Percentiles rank a stretch among this genome's conserved stretches.
These are phyloP conservation scores for Atherix ibis DNA, from an alignment of 2,888 invertebrate species.

Conservation along the genomic window DNA sequence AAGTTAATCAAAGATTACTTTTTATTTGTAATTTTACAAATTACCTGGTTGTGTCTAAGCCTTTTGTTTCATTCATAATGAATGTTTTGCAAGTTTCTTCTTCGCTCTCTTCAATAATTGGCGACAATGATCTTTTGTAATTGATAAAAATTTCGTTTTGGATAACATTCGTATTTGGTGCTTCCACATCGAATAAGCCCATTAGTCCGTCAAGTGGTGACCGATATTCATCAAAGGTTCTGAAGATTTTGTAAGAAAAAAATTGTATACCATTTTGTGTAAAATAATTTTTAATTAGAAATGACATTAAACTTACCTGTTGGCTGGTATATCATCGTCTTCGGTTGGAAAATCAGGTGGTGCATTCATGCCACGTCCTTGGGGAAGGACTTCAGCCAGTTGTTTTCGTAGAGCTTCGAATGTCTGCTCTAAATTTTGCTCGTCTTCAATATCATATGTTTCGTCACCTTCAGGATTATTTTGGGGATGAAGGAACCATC, in stretches of 20 bases:
- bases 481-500: slow-evolving; percentile 15
- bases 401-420: slow-evolving; percentile 15
- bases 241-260: no score
- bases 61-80: slow-evolving; percentile 15
- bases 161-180: slow-evolving; percentile 6
- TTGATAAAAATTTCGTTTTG: slow-evolving; percentile 15
- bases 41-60: slow-evolving; percentile 16
- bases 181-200: slow-evolving; percentile 9
- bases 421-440: slow-evolving; percentile 12
- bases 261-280: not conserved
- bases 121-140: slow-evolving; percentile 16
- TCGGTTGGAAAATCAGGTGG: slow-evolving; percentile 14
- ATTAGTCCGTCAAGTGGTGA: slow-evolving; percentile 11
- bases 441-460: slow-evolving; percentile 12
- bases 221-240: slow-evolving; percentile 13
- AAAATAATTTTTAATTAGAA: not conserved
- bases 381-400: slow-evolving; percentile 14
- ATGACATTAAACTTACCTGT: slow-evolving; percentile 6
- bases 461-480: slow-evolving; percentile 6
- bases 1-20: not conserved
- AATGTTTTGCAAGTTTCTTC: slow-evolving; percentile 17
- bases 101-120: slow-evolving; percentile 17
- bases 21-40: not conserved
- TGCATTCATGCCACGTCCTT: slow-evolving; percentile 11
- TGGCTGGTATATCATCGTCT: slow-evolving; percentile 11